These are phyloP conservation scores for Drosophila sp. DNA, from an alignment of 1,140 invertebrate species.

Conservation along the genomic window DNA sequence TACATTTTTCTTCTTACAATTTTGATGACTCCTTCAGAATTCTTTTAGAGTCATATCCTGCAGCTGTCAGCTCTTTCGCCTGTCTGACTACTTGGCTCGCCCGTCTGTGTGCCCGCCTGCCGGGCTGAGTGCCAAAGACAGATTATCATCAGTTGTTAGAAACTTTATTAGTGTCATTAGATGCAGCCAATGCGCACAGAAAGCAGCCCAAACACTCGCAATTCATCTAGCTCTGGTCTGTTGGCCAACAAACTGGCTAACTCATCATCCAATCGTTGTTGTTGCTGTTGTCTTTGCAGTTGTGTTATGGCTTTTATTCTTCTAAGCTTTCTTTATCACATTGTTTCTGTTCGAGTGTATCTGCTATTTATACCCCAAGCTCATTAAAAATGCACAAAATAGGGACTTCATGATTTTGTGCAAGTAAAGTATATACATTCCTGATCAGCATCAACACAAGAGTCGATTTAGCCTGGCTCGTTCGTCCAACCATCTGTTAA, in stretches of 20 bases:
- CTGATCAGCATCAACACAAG: too few relatives aligned
- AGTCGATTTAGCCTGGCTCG: too few relatives aligned
- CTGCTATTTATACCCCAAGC: too few relatives aligned
- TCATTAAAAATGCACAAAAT: too few relatives aligned
- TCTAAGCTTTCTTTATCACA: slow-evolving; percentile 4
- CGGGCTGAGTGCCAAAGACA: slow-evolving; percentile 66
- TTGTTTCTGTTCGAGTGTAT: slow-evolving; percentile 1
- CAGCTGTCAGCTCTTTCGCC: slow-evolving; percentile 21
- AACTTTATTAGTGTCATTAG: slow-evolving; percentile 80
- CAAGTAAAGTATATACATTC: too few relatives aligned
- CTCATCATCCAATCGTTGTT: too few relatives aligned
- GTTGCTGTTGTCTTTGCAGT: not conserved
- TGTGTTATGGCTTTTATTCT: not conserved
- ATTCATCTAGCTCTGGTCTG: slow-evolving; percentile 15
- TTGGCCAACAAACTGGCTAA: too few relatives aligned
- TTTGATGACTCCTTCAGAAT: slow-evolving; percentile 30
- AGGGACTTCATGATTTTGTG: too few relatives aligned
- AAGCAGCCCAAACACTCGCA: slow-evolving; percentile 53
- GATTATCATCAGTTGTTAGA: slow-evolving; percentile 77
- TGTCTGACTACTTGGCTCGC: not conserved
- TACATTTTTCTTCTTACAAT: too few relatives aligned
- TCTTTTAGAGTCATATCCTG: slow-evolving; percentile 72
- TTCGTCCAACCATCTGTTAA: too few relatives aligned
- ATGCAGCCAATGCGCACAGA: slow-evolving; percentile 77
- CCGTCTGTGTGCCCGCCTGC: not conserved